Conservation (phyloP, 2,888 invertebrate species). For the Torymus texanus region DNA sequence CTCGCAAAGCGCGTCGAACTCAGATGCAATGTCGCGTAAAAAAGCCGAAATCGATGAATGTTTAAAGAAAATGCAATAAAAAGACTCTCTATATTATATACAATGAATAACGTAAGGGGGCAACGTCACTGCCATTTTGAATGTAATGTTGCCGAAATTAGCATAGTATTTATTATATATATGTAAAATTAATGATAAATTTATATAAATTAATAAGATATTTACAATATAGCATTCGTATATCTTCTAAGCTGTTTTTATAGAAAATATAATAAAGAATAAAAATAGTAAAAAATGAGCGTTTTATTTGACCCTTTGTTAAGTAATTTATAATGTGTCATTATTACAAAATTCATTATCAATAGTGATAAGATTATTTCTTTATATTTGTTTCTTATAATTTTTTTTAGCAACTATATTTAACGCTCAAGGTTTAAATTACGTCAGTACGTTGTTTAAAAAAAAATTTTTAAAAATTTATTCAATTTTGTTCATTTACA, state of each 20-base stretch:
- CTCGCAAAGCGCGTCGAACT: slow-evolving; percentile 23
- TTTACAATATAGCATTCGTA: slow-evolving; percentile 40
- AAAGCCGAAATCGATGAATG: slow-evolving; percentile 30
- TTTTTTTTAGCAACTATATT: too few relatives aligned
- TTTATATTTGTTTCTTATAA: too few relatives aligned
- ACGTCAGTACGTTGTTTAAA: too few relatives aligned
- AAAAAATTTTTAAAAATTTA: too few relatives aligned
- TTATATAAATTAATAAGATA: slow-evolving; percentile 47
- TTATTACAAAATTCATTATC: too few relatives aligned
- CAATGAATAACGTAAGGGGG: slow-evolving; percentile 39
- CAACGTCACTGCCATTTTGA: slow-evolving; percentile 52
- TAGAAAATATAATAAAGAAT: slow-evolving; percentile 48
- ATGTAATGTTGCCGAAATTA: slow-evolving; percentile 48
- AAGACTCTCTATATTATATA: slow-evolving; percentile 40
- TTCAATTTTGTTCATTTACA: too few relatives aligned
- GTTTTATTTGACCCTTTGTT: too few relatives aligned
- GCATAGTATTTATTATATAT: slow-evolving; percentile 54
- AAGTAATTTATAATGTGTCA: too few relatives aligned
- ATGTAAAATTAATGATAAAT: slow-evolving; percentile 19
- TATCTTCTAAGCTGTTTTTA: slow-evolving; percentile 46
- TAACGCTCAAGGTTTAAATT: too few relatives aligned
- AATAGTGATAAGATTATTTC: too few relatives aligned
- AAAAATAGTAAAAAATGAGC: slow-evolving; percentile 24
- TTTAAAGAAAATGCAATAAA: slow-evolving; percentile 34
- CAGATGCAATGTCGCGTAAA: slow-evolving; percentile 30